These are phyloP conservation scores for Melanchra persicariae DNA, from an alignment of 2,888 invertebrate genomes.

Conservation along the genomic window DNA sequence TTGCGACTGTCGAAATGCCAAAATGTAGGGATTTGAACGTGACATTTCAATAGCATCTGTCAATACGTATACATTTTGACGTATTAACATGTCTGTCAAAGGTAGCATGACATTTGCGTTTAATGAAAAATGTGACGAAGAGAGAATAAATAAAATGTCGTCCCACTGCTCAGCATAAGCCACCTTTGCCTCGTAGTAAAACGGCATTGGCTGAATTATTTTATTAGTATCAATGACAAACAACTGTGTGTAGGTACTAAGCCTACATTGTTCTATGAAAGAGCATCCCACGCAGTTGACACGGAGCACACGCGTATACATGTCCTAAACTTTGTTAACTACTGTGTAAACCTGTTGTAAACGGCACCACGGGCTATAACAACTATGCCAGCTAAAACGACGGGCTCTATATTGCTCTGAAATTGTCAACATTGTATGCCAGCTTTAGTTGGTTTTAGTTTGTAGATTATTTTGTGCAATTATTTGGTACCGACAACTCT, in stretches of 20 bases:
- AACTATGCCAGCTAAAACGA: background rate
- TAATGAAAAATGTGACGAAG: no score
- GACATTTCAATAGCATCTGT: no score
- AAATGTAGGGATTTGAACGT: no score
- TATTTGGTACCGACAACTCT: background rate
- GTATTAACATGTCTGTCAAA: no score
- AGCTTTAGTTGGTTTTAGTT: background rate
- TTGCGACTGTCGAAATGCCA: no score
- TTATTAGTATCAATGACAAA: background rate
- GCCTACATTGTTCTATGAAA: slow-evolving; percentile 1
- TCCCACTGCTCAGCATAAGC: no score
- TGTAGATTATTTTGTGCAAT: background rate
- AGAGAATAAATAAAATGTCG: no score
- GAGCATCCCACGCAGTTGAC: slow-evolving; percentile 17
- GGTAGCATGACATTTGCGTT: no score
- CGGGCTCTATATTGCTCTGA: slow-evolving; percentile 10
- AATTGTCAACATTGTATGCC: slow-evolving; percentile 29
- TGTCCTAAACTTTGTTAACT: slow-evolving; percentile 37
- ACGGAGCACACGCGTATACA: slow-evolving; percentile 5
- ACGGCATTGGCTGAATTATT: no score
- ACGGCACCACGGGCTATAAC: background rate
- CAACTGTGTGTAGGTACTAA: background rate
- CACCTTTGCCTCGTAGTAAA: no score
- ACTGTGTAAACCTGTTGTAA: slow-evolving; percentile 35
- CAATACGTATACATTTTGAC: no score